Conservation (phyloP, 2,797 vertebrate species). For the Sternotherus odoratus region DNA sequence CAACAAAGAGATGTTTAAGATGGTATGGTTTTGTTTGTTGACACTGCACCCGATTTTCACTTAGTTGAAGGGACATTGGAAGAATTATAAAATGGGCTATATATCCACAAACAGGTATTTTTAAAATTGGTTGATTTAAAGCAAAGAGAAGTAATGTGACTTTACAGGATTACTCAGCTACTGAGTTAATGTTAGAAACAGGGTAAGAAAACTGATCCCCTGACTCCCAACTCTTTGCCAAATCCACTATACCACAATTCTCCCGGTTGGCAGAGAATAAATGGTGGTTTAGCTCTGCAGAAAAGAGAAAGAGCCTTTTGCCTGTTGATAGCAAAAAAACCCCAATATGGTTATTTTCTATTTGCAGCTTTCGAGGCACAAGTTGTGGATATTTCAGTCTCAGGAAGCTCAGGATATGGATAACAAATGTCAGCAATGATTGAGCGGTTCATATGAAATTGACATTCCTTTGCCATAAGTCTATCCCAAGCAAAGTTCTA, state of each 20-base stretch:
- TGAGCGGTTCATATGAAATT: slow-evolving; percentile 24
- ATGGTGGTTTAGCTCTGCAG: neutral
- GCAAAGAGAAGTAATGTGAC: neutral
- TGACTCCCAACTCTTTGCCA: neutral
- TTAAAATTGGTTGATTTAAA: neutral
- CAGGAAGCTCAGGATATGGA: slow-evolving; percentile 38
- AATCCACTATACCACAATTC: rapidly evolving
- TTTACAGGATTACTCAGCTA: neutral
- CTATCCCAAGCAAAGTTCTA: neutral
- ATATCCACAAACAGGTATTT: neutral
- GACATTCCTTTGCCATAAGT: neutral
- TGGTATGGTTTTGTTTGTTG: neutral
- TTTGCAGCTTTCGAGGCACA: slow-evolving; percentile 50
- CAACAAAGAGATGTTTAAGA: neutral
- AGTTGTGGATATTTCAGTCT: neutral
- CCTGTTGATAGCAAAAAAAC: slow-evolving; percentile 40
- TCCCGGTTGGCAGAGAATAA: neutral
- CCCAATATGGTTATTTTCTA: slow-evolving; percentile 20
- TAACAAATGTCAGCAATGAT: slow-evolving; percentile 29
- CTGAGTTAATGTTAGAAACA: neutral
- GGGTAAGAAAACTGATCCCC: neutral
- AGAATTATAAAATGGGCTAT: neutral
- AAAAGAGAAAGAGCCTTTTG: slow-evolving; percentile 28
- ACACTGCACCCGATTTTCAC: neutral
- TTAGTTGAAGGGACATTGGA: neutral